Percentiles rank a stretch among this genome's conserved stretches.
phyloP scores from a whole-genome alignment of 1,140 invertebrate species.

The Gonatopus flavifemur region DNA sequence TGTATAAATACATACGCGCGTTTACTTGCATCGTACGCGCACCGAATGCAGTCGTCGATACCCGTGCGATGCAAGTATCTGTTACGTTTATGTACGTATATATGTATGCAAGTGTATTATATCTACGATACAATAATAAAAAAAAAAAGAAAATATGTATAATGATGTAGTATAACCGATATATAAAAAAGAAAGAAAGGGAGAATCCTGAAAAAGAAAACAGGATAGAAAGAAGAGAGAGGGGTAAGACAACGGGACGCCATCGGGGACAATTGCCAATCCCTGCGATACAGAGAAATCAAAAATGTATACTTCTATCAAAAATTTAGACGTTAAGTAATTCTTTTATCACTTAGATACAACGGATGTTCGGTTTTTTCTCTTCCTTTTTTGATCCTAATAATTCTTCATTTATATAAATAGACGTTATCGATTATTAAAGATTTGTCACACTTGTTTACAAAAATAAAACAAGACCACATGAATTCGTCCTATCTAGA shows the following conservation, averaged over 20 bases:
- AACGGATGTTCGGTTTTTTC: too few species aligned
- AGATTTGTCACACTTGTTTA: conserved; percentile 49
- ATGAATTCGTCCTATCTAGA: conserved; percentile 53
- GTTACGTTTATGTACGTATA: too few species aligned
- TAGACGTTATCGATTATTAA: conserved; percentile 42
- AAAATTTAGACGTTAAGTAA: conserved; percentile 41
- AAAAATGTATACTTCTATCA: conserved; percentile 21
- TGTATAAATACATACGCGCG: too few species aligned
- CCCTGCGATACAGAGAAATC: conserved; percentile 12
- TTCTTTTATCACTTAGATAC: conserved; percentile 34
- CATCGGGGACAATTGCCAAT: conserved; percentile 9
- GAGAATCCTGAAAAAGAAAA: conserved; percentile 12
- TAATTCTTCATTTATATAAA: conserved; percentile 47
- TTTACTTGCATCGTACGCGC: too few species aligned
- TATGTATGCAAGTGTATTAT: too few species aligned
- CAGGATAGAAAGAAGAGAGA: conserved; percentile 10
- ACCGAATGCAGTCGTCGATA: too few species aligned
- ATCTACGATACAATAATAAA: conserved; percentile 21
- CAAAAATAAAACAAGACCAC: conserved; percentile 52
- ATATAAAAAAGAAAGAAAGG: conserved; percentile 14
- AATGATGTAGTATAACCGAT: too few species aligned
- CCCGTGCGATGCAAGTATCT: too few species aligned
- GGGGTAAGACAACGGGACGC: conserved; percentile 2
- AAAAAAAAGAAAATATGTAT: conserved; percentile 14
- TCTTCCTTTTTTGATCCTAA: conserved; percentile 24